phyloP scores from a whole-genome alignment of 2,113 vertebrate genomes.

The Lycaon pictus region DNA sequence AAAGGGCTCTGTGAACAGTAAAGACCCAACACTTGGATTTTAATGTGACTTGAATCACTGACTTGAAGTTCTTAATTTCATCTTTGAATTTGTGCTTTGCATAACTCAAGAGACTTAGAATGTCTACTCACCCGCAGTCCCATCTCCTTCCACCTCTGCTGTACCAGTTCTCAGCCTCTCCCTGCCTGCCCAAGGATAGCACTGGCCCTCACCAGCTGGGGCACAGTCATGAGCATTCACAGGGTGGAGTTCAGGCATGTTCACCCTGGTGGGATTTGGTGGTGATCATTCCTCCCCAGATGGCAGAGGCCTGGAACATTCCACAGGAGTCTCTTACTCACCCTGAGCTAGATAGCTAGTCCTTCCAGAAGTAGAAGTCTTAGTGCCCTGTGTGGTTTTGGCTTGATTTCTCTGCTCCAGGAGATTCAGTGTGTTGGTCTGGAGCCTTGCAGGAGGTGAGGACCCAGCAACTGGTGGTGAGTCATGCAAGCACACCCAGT shows the following conservation, averaged over 20 bases:
- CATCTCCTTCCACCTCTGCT: not conserved
- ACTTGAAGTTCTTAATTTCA: not conserved
- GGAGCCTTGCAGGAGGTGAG: not conserved
- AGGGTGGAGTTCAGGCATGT: accelerated
- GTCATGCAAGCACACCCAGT: not conserved
- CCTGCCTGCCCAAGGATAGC: accelerated
- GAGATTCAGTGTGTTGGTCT: not conserved
- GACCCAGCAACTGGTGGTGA: not conserved
- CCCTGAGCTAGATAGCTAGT: not conserved
- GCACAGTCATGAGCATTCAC: not conserved
- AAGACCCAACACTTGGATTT: not conserved
- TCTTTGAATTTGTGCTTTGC: not conserved
- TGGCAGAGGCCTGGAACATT: not conserved
- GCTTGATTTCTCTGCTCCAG: not conserved
- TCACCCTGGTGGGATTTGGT: not conserved
- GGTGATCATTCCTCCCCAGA: accelerated
- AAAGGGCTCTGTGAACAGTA: not conserved
- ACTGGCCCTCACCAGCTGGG: not conserved
- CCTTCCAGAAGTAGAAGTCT: accelerated
- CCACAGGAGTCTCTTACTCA: not conserved
- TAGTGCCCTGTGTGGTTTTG: not conserved
- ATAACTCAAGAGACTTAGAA: not conserved
- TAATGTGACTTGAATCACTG: accelerated
- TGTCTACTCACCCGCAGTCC: not conserved
- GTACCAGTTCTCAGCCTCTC: not conserved